Evolutionary conservation across 2,888 invertebrate genomes (phyloP), one percentile per base, ranked within the genome.

Genomic region (Eupithecia insigniata): DNA sequence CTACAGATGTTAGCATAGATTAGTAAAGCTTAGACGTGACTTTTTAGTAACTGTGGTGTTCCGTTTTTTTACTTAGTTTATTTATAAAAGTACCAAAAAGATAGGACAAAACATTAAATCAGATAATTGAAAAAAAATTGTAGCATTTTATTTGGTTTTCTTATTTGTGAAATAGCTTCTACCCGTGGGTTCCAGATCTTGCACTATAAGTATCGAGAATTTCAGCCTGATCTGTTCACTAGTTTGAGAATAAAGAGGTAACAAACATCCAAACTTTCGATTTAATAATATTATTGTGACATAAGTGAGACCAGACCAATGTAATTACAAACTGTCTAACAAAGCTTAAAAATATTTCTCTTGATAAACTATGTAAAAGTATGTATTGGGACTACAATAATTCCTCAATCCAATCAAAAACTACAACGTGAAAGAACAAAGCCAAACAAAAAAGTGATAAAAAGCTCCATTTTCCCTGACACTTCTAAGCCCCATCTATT

Each of bases 1-100:
- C 92, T 93, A 92, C 92, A 92, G 92, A 89, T 88, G 86, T 84
- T 73, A 77, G 6, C 90, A 89, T 69, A 89, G 91, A 91, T 76
- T 83, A 86, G 36, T 36, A 69, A 30, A 10, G 26, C 26, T 55
- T n/a, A 67, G 72, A 79, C 70, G 68, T 58, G 62, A 64, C 73
- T 67, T 51, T 61, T 62, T 26, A 22, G 14, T 22, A 55, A 55
- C 22, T 28, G 16, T 58, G 28, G 28, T 4, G 5, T 58, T 6
- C 58, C 7, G 58, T 16, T 26, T n/a, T 46, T n/a, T n/a, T 51
- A 2, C 22, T 51, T 12, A n/a, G 51, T 51, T 22, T 22, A 12
- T 3, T 3, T 51, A 51, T 4, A 6, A 46, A 46, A 46, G 46
- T 46, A 10, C 22, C 10, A 22, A 51, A 51, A 8, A 10, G 16